These are phyloP conservation scores for Dicyrtomina minuta DNA, from an alignment of 2,888 invertebrate genomes.

Conservation along the genomic window DNA sequence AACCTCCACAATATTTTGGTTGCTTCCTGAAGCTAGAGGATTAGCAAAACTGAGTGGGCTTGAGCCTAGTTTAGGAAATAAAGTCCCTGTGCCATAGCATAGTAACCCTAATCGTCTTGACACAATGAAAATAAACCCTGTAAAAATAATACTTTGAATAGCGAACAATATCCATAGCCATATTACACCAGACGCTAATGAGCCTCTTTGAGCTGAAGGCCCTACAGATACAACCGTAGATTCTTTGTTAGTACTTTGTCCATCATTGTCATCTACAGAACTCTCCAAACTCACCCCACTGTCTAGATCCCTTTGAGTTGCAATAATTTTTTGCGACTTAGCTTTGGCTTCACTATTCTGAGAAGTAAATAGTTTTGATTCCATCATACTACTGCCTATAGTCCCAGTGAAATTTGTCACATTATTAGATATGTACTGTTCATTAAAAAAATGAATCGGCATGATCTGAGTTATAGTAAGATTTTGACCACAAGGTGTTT, in stretches of 20 bases:
- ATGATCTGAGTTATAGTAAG: slow-evolving; percentile 32
- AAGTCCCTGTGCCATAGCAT: background rate
- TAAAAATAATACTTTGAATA: slow-evolving; percentile 38
- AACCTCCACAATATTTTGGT: slow-evolving; percentile 5
- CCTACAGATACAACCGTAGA: background rate
- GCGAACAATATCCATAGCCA: slow-evolving; percentile 43
- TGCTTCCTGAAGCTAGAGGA: background rate
- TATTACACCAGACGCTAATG: background rate
- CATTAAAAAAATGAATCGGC: slow-evolving; percentile 41
- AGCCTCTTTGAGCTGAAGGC: slow-evolving; percentile 27
- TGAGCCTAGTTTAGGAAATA: background rate
- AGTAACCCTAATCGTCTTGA: background rate
- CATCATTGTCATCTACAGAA: slow-evolving; percentile 13
- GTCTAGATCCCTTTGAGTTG: slow-evolving; percentile 23
- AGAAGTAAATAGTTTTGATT: slow-evolving; percentile 3
- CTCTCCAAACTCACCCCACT: slow-evolving; percentile 22
- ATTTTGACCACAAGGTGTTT: slow-evolving; percentile 33
- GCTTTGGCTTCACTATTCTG: background rate
- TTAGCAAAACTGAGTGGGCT: background rate
- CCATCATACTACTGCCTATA: slow-evolving; percentile 9
- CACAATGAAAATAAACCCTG: slow-evolving; percentile 32
- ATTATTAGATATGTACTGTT: background rate
- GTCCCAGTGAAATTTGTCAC: slow-evolving; percentile 8
- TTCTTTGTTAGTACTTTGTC: background rate
- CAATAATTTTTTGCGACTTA: slow-evolving; percentile 1